Evolutionary conservation across 2,113 vertebrate genomes (phyloP), one percentile per base, ranked within the genome.

Genomic region (Chaetura pelagica): DNA sequence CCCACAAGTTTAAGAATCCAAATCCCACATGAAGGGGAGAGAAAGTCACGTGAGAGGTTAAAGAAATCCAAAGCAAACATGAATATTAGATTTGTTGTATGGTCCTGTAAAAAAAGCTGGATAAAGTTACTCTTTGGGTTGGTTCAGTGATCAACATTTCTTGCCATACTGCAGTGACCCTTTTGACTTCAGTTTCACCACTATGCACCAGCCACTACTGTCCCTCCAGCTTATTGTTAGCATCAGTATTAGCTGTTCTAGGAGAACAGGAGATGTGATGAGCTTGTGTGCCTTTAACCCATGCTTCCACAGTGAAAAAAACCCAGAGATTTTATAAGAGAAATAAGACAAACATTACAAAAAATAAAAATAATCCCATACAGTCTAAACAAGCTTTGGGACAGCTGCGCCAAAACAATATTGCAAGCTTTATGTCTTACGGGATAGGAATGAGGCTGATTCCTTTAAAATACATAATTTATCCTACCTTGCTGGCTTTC

Each of bases 401-500:
- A 79, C 35, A 84, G 23, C 44, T n/a, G 22, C 32, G 71, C 15
- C 59, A 87, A 84, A 93, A 38, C 18, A 54, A 5, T 15, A 38
- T 15, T 8, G 3, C n/a, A 54, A 58, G 26, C 26, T 64, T 75
- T 3, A 1, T 34, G 49, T 64, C 49, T 63, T 54, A 68, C 0
- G 11, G 57, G 35, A 63, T 24, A 13, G 40, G 18, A 72, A 87
- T 10, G 49, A 81, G 19, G 18, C 57, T 32, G 58, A 82, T 81
- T 87, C 35, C 49, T 75, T 92, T 61, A 76, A 74, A 96, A 82
- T 0, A 0, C 13, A 2, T 12, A 12, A 67, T 68, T 85, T 52
- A 76, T 69, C 91, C 20, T 97, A 99, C 99, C 99, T 99, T 99
- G 98, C 99, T 99, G 80, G 99, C 99, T 95, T 99, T 98, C 95